Evolutionary conservation across 2,888 invertebrate genomes (phyloP), one percentile per base, ranked within the genome.

Genomic region (Vanessa cardui): DNA sequence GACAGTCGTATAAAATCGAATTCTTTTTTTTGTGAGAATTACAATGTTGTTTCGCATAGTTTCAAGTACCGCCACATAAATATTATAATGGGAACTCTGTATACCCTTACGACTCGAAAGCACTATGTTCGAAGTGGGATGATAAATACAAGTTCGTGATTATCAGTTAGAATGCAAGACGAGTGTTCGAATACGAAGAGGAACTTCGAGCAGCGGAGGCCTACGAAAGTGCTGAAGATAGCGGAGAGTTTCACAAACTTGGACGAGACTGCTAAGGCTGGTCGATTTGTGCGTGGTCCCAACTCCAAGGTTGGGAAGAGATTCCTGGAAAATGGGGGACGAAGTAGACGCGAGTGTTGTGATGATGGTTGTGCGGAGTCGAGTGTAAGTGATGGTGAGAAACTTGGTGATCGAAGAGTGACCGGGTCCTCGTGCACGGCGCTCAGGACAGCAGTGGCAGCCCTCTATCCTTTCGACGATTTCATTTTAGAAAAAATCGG

Each of bases 401-500:
- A 86, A 81, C 81, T 85, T 67, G 92, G 91, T 77, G 92, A 91
- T 82, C 81, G 86, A 74, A 82, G 89, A 72, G 92, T 91, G 78
- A 91, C 90, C 6, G 92, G 92, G 33, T 91, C 90, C 47, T 98
- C 98, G 5, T 99, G 98, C 87, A 96, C 96, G 78, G 99, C 99
- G 52, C 93, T 99, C 63, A 95, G 96, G 83, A 97, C 97, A 78
- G 98, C 99, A 59, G 98, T 99, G 66, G 97, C 98, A 60, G 97
- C 97, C 54, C 94, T 99, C 64, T 97, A 98, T 85, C 95, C 98
- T 56, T 95, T 98, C 76, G 98, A 99, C 90, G 99, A 99, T 94
- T 99, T 99, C 90, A 94, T 95, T 76, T 95, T 96, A 85, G 98
- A 98, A 90, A 97, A 97, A 91, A 97, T 99, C 81, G 99, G 99